Percentiles rank a stretch among this genome's conserved stretches.
These are phyloP conservation scores for Zaprionus obscuricornis DNA, from an alignment of 2,888 invertebrate species.

Conservation along the genomic window DNA sequence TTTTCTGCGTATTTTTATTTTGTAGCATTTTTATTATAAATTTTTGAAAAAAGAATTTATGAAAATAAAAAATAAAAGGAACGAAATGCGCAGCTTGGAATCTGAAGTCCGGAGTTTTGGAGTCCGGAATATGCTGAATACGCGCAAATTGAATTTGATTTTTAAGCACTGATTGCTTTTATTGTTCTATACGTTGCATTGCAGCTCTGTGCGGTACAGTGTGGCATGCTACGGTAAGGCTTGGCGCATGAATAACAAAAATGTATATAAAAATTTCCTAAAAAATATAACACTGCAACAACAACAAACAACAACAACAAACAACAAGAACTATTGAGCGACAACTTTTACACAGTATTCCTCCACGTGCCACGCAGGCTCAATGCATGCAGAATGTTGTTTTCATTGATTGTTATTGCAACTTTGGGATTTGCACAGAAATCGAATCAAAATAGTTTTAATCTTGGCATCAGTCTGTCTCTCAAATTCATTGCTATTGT, in stretches of 20 bases:
- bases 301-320: not conserved
- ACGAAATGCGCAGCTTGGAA: too few relatives aligned
- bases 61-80: conserved; percentile 36
- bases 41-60: conserved; percentile 43
- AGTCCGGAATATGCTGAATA: conserved; percentile 71
- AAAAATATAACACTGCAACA: conserved; percentile 26
- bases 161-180: conserved; percentile 76
- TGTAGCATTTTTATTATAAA: conserved; percentile 55
- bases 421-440: too few relatives aligned
- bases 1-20: conserved; percentile 35
- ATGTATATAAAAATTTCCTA: too few relatives aligned
- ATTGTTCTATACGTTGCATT: conserved; percentile 55
- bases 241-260: conserved; percentile 33
- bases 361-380: too few relatives aligned
- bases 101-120: too few relatives aligned
- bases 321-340: not conserved
- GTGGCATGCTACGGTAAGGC: conserved; percentile 8
- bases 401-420: too few relatives aligned
- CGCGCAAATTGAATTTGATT: conserved; percentile 77
- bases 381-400: too few relatives aligned
- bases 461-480: not conserved
- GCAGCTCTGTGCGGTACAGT: not conserved
- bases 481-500: too few relatives aligned
- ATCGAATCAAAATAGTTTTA: conserved; percentile 27
- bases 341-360: conserved; percentile 2